A percentile compares a stretch with the other conserved stretches of the same genome.
These are phyloP conservation scores for Malacoraja senta DNA, from an alignment of 2,797 vertebrate species.

Conservation along the genomic window DNA sequence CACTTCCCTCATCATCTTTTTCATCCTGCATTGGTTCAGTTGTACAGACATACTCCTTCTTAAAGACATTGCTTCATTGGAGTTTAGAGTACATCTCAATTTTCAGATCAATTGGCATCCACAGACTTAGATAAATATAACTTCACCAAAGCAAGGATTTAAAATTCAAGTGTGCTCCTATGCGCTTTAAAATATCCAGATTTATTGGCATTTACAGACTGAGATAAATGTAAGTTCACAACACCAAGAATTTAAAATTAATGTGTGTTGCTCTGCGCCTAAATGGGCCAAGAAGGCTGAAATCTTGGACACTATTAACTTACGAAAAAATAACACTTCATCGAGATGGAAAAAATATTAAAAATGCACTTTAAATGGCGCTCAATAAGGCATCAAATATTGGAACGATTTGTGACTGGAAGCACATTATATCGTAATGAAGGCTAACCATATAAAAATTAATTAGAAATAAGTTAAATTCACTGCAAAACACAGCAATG, in stretches of 20 bases:
- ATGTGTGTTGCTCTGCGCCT: background rate
- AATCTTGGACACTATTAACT: background rate
- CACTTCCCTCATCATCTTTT: background rate
- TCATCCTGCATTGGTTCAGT: background rate
- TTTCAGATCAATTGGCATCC: background rate
- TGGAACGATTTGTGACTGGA: background rate
- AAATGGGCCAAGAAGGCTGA: background rate
- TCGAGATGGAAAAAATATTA: background rate
- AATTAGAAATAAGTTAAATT: conserved; percentile 12
- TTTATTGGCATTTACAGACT: background rate
- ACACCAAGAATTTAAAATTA: background rate
- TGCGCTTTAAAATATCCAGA: background rate
- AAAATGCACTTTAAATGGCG: background rate
- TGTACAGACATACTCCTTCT: background rate
- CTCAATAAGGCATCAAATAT: background rate
- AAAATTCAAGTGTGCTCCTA: background rate
- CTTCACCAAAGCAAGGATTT: background rate
- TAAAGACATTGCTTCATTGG: background rate
- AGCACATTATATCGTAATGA: background rate
- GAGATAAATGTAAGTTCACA: background rate
- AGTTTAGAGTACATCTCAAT: background rate
- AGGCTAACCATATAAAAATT: background rate
- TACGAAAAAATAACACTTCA: background rate
- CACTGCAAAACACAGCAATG: background rate
- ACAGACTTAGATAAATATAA: background rate